phyloP scores from a whole-genome alignment of 2,888 invertebrate species.

The Philaethria dido region DNA sequence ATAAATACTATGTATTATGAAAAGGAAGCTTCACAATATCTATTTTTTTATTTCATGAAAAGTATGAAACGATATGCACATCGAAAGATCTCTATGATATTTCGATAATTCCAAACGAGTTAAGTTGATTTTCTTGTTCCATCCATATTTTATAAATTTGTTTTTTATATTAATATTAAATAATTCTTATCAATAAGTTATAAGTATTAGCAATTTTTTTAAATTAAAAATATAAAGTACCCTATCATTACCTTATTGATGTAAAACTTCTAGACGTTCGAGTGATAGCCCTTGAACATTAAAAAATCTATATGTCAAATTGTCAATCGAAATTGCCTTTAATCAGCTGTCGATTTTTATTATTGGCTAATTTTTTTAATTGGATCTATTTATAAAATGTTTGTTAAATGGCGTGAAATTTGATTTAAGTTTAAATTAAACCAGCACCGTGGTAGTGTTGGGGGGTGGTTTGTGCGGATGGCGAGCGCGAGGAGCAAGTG shows the following conservation, averaged over 20 bases:
- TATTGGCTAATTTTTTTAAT: conserved; percentile 53
- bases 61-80: too few relatives aligned
- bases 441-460: conserved; percentile 66
- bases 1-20: neutral
- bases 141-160: too few relatives aligned
- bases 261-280: neutral
- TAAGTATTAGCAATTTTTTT: neutral
- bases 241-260: neutral
- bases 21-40: too few relatives aligned
- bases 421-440: conserved; percentile 50
- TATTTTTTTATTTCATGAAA: too few relatives aligned
- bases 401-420: conserved; percentile 58
- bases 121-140: too few relatives aligned
- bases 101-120: too few relatives aligned
- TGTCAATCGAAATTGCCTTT: conserved; percentile 62
- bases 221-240: neutral
- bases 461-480: conserved; percentile 64
- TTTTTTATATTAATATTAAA: too few relatives aligned
- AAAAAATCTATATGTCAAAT: conserved; percentile 45
- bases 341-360: conserved; percentile 79
- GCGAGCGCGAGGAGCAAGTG: conserved; percentile 45
- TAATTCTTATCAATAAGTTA: too few relatives aligned
- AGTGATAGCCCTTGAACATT: conserved; percentile 2
- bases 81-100: too few relatives aligned
- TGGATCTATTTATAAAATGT: conserved; percentile 62